Base-by-base conservation (phyloP, 2,797 vertebrate species). In the Gadopsis marmoratus region DNA sequence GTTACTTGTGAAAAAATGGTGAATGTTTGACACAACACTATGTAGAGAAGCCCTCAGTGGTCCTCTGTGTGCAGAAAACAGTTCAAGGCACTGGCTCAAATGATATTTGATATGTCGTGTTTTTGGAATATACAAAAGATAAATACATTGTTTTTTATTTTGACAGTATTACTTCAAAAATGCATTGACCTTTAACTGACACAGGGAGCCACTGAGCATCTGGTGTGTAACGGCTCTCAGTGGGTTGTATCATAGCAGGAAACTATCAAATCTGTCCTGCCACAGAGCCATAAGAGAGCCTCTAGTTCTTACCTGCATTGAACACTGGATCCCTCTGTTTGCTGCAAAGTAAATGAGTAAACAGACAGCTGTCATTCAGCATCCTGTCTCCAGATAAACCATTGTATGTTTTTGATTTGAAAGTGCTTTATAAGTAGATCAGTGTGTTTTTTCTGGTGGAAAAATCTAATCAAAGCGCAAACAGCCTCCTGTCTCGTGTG, bases 281-380 rank as follows among this genome's bases (percentile, higher is more conserved):
- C 60, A 23, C 73, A 62, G 56, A 68, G 74, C 51, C 60, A n/a
- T 77, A 53, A 73, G 54, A 69, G 45, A 62, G 58, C 63, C n/a
- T 26, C 50, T 78, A 13, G 69, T 68, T 95, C 97, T 96, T 97
- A 99, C 98, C 98, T 95, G 97, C 95, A 71, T 96, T 98, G 96
- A 99, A 99, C 78, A 99, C 96, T 4, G 98, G 97, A 61, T 99
- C 98, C 96, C 96, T 99, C 94, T 96, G 97, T 96, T 98, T 99
- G 96, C 98, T 99, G 96, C 85, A 90, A 94, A 95, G 76, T 81
- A 88, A 89, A 89, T 23, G 68, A 83, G 79, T 69, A 92, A 86
- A 90, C 74, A 91, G 66, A 91, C 68, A 91, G 67, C 75, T 71
- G 85, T 92, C 91, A 92, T 78, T 91, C 69, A 84, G 79, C 51